Percentiles rank a stretch among this genome's conserved stretches.
Conservation (phyloP, 2,888 invertebrate species). For the Latheticus oryzae region DNA sequence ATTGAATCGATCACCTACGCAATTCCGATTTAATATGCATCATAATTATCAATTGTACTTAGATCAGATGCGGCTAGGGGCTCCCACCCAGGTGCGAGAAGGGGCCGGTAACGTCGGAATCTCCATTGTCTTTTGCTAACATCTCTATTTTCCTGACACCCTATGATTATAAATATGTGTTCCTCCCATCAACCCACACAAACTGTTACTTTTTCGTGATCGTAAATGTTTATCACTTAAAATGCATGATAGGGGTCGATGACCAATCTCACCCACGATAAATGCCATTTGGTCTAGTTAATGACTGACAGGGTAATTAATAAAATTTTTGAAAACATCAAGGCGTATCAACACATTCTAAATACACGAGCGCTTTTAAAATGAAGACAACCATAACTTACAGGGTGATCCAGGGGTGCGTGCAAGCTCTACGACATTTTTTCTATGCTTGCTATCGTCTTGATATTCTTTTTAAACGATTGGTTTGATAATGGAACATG, state of each 20-base stretch:
- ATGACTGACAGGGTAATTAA: slow-evolving; percentile 14
- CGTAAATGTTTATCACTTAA: slow-evolving; percentile 39
- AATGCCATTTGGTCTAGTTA: slow-evolving; percentile 3
- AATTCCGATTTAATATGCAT: slow-evolving; percentile 38
- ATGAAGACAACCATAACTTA: too few relatives aligned
- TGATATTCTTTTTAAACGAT: too few relatives aligned
- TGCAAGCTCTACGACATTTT: too few relatives aligned
- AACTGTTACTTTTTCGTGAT: slow-evolving; percentile 39
- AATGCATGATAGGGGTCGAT: slow-evolving; percentile 37
- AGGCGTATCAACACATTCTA: background rate
- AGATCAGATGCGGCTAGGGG: slow-evolving; percentile 45
- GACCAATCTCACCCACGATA: slow-evolving; percentile 17
- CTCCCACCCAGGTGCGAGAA: slow-evolving; percentile 51
- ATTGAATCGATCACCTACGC: slow-evolving; percentile 40
- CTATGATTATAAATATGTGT: slow-evolving; percentile 52
- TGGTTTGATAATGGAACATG: too few relatives aligned
- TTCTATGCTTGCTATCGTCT: too few relatives aligned
- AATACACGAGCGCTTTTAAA: too few relatives aligned
- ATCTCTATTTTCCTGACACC: slow-evolving; percentile 56
- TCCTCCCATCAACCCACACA: slow-evolving; percentile 48
- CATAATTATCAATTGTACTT: slow-evolving; percentile 47
- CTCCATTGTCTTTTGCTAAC: slow-evolving; percentile 56
- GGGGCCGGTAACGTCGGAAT: slow-evolving; percentile 50
- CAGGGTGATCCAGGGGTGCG: too few relatives aligned
- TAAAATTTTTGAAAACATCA: slow-evolving; percentile 6